Base-by-base conservation (phyloP, 2,888 invertebrate genomes). In the Adelognathus sp. region DNA sequence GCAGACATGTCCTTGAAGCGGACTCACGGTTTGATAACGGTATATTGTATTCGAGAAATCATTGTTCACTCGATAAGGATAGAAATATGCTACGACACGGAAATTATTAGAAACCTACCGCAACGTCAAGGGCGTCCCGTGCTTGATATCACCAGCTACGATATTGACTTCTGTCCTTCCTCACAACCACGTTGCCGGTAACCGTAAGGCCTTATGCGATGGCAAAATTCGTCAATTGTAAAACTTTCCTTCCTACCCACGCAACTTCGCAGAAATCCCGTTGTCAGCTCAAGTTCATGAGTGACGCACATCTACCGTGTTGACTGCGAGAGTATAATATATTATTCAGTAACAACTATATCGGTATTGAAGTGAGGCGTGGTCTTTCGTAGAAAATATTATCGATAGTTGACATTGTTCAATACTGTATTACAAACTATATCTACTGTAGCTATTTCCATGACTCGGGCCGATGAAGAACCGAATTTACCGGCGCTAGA, bases 91-190 rank as follows among this genome's bases (percentile, higher is more conserved):
- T 31, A 11, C 41, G 21, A 5, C 14, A 54, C 54, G 54, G 52
- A 44, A 72, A 72, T 63, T 24, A 54, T 71, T 71, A 71, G 39
- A 71, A 71, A 39, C 11, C 29, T 6, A 67, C 18, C 54, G 27
- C 54, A 41, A 29, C 39, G 11, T 21, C 16, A 39, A 11, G 27
- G 41, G 39, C 21, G 6, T 14, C 54, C 31, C 6, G 21, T 9
- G 24, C 39, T 7, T 36, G 3, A 39, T 11, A 16, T 14, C 18
- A 39, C 27, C 71, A 61, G 71, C 63, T 72, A 54, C 39, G 31
- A 63, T 63, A 63, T 72, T 39, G 63, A 44, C 18, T 54, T 61
- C 24, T 31, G 63, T 54, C 63, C 54, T 63, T 41, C 21, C 29
- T 56, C 44, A 33, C 54, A 41, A 9, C 5, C 52, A 16, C 11